phyloP scores from a whole-genome alignment of 1,140 invertebrate species.

The Anoplolepis gracilipes region DNA sequence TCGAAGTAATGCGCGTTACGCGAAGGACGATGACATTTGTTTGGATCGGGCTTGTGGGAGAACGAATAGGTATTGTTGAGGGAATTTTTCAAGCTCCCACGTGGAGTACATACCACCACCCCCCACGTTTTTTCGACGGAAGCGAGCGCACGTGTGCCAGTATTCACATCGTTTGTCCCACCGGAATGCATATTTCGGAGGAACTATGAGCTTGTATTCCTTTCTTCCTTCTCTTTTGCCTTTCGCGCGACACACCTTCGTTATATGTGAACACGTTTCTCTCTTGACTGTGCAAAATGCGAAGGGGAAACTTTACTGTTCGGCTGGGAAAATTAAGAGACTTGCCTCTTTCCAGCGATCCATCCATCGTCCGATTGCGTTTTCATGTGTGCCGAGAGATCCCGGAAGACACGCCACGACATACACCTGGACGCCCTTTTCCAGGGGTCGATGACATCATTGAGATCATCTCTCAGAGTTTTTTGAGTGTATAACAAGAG shows the following conservation, averaged over 20 bases:
- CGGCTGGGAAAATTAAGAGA: constrained; percentile 45
- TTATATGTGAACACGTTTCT: constrained; percentile 41
- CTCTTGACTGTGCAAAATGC: constrained; percentile 39
- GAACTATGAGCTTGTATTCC: constrained; percentile 29
- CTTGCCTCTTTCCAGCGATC: constrained; percentile 14
- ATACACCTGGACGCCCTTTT: constrained; percentile 50
- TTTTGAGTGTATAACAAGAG: background rate
- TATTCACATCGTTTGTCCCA: constrained; percentile 66
- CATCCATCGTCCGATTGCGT: constrained; percentile 48
- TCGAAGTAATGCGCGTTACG: constrained; percentile 58
- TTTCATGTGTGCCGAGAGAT: constrained; percentile 48
- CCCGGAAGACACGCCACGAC: constrained; percentile 30
- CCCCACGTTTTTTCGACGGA: constrained; percentile 53
- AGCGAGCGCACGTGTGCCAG: constrained; percentile 67
- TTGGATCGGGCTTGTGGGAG: constrained; percentile 56
- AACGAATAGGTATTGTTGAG: constrained; percentile 69
- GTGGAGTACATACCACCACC: constrained; percentile 63
- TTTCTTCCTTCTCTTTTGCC: constrained; percentile 16
- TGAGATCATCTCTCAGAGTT: background rate
- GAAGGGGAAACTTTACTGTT: constrained; percentile 33
- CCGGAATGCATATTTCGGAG: constrained; percentile 50
- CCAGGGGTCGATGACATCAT: constrained; percentile 51
- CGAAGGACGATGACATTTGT: constrained; percentile 70
- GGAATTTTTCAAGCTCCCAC: constrained; percentile 72
- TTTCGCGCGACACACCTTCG: constrained; percentile 61